Base-by-base conservation (phyloP, 2,888 invertebrate species). In the Laspeyria flexula region DNA sequence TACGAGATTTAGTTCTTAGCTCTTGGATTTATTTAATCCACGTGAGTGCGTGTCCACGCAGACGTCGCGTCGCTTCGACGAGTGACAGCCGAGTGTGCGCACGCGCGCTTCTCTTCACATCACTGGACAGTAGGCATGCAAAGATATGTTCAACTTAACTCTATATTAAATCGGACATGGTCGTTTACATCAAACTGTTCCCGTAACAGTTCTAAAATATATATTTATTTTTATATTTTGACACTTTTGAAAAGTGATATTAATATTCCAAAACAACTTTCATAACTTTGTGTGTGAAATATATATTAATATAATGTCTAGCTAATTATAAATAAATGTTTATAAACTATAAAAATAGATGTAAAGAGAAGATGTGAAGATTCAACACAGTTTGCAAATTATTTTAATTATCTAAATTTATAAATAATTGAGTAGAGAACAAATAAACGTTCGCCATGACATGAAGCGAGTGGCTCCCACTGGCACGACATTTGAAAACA, bases 401-500 rank as follows among this genome's bases (percentile, higher is more conserved):
- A 56, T 58, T 67, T 55, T 56, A 65, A 61, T 65, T 65, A 16
- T 18, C 11, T 11, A 50, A 49, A 53, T 47, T 44, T 53, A 54
- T 48, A 56, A 42, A 55, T 67, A 55, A 60, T 67, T 70, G 55
- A 48, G 51, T 59, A 70, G 55, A 64, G 60, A 61, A 58, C 55
- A 66, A 53, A 59, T 60, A 61, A 64, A 61, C 60, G 52, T 49
- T 39, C 45, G 59, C 51, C 79, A 75, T 81, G 88, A 86, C 80
- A 83, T 77, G 83, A 82, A 85, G 74, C 84, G 83, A 79, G 79
- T 79, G 83, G 83, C 79, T 72, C 71, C 71, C 74, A 79, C 79
- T 64, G 74, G 78, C 79, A 78, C 63, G 86, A 88, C 89, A 82
- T 90, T 81, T 90, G 83, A 87, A 90, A 90, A 90, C 85, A 90